phyloP scores from a whole-genome alignment of 2,888 invertebrate genomes.

The Thera britannica region DNA sequence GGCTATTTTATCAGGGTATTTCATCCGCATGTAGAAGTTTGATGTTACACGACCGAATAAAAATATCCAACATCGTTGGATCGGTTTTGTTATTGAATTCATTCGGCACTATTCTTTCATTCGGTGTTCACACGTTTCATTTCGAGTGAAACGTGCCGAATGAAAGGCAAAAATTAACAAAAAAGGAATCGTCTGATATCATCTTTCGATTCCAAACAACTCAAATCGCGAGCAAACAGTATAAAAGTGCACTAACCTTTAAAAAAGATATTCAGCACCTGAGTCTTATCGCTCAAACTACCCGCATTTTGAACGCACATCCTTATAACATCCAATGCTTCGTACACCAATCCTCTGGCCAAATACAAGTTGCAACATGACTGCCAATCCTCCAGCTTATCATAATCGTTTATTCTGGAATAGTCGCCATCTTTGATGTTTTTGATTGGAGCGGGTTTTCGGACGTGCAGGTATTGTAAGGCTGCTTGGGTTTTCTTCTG shows the following conservation, averaged over 20 bases:
- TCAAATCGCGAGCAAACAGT: no score
- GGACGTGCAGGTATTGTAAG: conserved; percentile 87
- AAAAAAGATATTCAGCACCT: conserved; percentile 86
- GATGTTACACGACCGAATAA: no score
- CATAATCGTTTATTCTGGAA: conserved; percentile 55
- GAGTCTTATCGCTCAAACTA: conserved; percentile 62
- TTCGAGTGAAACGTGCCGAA: no score
- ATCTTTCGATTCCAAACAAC: no score
- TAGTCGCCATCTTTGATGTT: conserved; percentile 58
- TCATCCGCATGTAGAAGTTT: no score
- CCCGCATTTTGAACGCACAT: conserved; percentile 78
- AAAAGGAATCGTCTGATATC: no score
- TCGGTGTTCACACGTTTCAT: no score
- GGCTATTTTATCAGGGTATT: no score
- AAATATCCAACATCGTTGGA: no score
- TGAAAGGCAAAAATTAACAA: no score
- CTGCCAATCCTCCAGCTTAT: conserved; percentile 79
- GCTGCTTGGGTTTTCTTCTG: conserved; percentile 89
- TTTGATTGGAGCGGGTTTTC: conserved; percentile 82
- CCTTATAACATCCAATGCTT: conserved; percentile 87
- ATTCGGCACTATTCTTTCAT: no score
- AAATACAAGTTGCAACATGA: conserved; percentile 86
- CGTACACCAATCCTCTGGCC: conserved; percentile 86
- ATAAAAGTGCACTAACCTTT: conserved; percentile 74
- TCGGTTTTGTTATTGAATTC: no score